Evolutionary conservation across 1,140 invertebrate species (phyloP), one percentile per base, ranked within the genome.

Genomic region (Phortica variegata): DNA sequence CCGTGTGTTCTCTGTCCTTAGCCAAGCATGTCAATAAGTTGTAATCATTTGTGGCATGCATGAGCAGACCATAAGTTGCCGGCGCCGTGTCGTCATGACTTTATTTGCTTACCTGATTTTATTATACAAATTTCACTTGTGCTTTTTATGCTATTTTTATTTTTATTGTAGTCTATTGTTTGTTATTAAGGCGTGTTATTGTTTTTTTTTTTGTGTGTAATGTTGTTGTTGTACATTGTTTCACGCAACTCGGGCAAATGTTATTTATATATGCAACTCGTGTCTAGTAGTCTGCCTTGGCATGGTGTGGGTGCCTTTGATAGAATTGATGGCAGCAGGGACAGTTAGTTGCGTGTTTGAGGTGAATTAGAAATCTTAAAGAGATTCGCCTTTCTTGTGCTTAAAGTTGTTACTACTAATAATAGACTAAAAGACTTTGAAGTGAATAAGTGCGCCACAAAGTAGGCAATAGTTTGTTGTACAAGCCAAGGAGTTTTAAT

Each of bases 31-130:
- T 58, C 63, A 69, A 68, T 69, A 69, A 60, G 69, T 68, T 68
- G 69, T 68, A 68, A 68, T 68, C 63, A 68, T 57, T 61, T 68
- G 60, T 69, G 60, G 63, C 63, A 68, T 60, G 65, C 52, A 52
- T 58, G 23, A 54, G 54, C 58, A 63, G 26, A 7, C 6, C 6
- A 29, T 12, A 29, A 12, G 26, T 29, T 68, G 60, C 60, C 60
- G 60, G 42, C 56, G 34, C 29, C 57, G n/a, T 8, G 15, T 40
- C 12, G 8, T 19, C 8, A 17, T 17, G 13, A 17, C 13, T 19
- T 10, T 13, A n/a, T 2, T 29, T 16, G 41, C n/a, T 8, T 6
- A 1, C 43, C 54, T 50, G 48, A 47, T 54, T 53, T 60, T 57
- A 54, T 60, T 63, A 54, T 49, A 40, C 37, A 17, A 33, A 39